A percentile compares a stretch with the other conserved stretches of the same genome.
Conservation (phyloP, 2,797 vertebrate genomes). For the Phrynocephalus vlangalii region DNA sequence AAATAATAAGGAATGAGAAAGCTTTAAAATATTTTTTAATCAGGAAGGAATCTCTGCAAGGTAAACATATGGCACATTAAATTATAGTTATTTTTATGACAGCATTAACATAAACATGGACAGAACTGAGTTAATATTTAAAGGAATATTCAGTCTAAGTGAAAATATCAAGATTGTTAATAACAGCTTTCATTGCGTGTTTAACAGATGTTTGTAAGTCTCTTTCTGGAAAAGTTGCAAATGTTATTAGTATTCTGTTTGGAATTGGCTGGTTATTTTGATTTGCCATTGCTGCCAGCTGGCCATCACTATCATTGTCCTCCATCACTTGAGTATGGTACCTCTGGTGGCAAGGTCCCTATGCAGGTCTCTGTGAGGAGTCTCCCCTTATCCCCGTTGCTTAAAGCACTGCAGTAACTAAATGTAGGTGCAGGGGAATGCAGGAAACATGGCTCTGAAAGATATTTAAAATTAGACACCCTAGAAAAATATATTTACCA, state of each 20-base stretch:
- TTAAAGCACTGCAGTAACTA: background rate
- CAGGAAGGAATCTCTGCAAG: constrained; percentile 30
- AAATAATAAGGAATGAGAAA: background rate
- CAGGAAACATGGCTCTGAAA: background rate
- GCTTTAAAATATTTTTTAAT: background rate
- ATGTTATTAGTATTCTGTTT: background rate
- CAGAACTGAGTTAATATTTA: background rate
- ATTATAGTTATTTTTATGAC: constrained; percentile 8
- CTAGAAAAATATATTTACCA: background rate
- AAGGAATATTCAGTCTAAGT: background rate
- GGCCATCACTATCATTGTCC: background rate
- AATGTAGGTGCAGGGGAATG: background rate
- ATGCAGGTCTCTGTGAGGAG: background rate
- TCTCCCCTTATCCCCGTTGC: background rate
- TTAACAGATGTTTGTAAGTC: background rate
- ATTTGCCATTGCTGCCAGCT: too few relatives aligned
- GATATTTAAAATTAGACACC: background rate
- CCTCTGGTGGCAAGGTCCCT: background rate
- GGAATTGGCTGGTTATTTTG: background rate
- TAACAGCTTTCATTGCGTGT: background rate
- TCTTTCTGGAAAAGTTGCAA: background rate
- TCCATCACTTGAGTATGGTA: background rate
- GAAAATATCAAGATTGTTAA: background rate
- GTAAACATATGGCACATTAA: constrained; percentile 13
- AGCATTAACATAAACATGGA: constrained; percentile 17